phyloP scores from a whole-genome alignment of 2,113 vertebrate genomes.

The Cinclus mexicanus region DNA sequence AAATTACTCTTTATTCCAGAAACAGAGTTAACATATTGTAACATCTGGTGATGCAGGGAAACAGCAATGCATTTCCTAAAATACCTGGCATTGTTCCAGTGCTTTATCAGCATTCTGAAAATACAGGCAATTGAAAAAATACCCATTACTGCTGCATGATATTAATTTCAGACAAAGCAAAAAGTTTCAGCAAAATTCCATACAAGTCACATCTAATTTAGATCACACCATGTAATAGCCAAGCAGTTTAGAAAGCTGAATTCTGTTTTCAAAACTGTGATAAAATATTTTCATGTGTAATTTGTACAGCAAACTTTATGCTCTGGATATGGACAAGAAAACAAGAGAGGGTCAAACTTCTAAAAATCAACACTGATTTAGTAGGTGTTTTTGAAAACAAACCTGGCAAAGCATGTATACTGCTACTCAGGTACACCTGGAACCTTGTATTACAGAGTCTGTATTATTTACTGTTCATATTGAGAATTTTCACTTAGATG shows the following conservation, averaged over 20 bases:
- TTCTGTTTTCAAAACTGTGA: background rate
- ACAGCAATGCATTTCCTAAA: background rate
- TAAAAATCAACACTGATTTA: background rate
- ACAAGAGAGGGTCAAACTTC: background rate
- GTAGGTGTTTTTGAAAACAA: background rate
- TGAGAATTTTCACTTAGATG: background rate
- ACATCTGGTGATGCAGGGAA: conserved; percentile 1
- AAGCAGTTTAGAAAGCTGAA: background rate
- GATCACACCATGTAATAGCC: background rate
- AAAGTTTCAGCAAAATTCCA: background rate
- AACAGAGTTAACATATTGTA: background rate
- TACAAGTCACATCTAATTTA: background rate
- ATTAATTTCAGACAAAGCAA: background rate
- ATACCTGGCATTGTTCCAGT: background rate
- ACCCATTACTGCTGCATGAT: background rate
- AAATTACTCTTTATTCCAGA: background rate
- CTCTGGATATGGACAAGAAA: background rate
- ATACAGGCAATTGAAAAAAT: background rate
- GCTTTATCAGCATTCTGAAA: conserved; percentile 26
- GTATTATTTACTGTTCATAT: background rate
- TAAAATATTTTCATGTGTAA: background rate
- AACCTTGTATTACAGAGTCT: background rate
- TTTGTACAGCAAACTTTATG: background rate
- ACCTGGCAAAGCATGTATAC: background rate
- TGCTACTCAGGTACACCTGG: background rate